Percentiles rank a stretch among this genome's conserved stretches.
phyloP scores from a whole-genome alignment of 2,797 vertebrate species.

The Notolepis coatsorum region DNA sequence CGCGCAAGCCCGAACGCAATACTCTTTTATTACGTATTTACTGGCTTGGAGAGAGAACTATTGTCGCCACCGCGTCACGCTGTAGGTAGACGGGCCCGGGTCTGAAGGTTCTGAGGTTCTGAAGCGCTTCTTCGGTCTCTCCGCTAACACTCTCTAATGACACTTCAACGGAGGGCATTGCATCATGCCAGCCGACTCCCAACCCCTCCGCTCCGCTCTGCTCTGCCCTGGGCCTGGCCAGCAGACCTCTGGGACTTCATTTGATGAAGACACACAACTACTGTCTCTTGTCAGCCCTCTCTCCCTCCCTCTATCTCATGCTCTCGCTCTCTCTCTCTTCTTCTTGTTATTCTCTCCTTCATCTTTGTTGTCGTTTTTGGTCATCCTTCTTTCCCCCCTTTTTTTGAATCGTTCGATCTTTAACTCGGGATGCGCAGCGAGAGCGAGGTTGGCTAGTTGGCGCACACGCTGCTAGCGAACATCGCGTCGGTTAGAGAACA shows the following conservation, averaged over 20 bases:
- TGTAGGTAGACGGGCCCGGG: too few relatives aligned
- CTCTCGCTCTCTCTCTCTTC: constrained; percentile 15
- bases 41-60: neutral
- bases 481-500: too few relatives aligned
- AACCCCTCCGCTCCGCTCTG: constrained; percentile 58
- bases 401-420: too few relatives aligned
- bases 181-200: constrained; percentile 63
- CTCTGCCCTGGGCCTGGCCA: constrained; percentile 67
- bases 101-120: too few relatives aligned
- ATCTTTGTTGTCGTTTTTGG: constrained; percentile 26
- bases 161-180: constrained; percentile 62
- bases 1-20: neutral
- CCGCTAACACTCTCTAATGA: constrained; percentile 40
- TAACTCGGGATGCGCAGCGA: too few relatives aligned
- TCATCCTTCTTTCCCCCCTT: neutral
- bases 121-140: too few relatives aligned
- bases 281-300: constrained; percentile 12
- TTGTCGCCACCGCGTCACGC: too few relatives aligned
- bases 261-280: neutral
- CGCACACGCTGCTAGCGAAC: too few relatives aligned
- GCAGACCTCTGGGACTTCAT: constrained; percentile 68
- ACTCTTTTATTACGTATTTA: constrained; percentile 42
- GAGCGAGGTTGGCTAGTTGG: too few relatives aligned
- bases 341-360: constrained; percentile 12
- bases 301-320: constrained; percentile 35